Evolutionary conservation across 2,888 invertebrate genomes (phyloP), one percentile per base, ranked within the genome.

Genomic region (Athalia rosae): DNA sequence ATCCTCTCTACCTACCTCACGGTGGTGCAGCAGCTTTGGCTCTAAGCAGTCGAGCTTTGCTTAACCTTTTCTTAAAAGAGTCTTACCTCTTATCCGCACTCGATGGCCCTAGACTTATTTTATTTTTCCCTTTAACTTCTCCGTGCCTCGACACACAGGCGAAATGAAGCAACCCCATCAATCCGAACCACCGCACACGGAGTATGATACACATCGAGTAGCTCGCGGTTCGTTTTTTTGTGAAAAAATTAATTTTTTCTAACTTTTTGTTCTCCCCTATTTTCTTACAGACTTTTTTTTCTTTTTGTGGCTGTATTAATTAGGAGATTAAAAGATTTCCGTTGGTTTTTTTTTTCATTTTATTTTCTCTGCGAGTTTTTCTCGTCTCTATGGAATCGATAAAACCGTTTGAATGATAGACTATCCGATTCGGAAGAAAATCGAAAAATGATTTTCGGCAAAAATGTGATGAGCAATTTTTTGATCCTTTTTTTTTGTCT

Each of bases 21-120:
- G 28, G 28, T 28, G 28, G 28, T 28, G 28, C 28, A 28, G 28
- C 28, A 28, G 28, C 28, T 45, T 8, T 45, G 6, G 63, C 43
- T 45, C 11, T n/a, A 11, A 63, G 74, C 59, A 64, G 66, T 47
- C 82, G 78, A 84, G 82, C 86, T 86, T 87, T 87, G 87, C 87
- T 87, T 87, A 87, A 87, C 87, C 87, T 87, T 87, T 87, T 87
- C 87, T 86, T 84, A 84, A 87, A 85, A 84, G 83, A 86, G 84
- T 85, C 87, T 87, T 85, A 84, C 82, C 85, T 50, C 83, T 83
- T 83, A 83, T 82, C 85, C 82, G 80, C 79, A 59, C 73, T 84
- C 86, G 85, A 86, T 86, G 86, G 84, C 80, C 81, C 86, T 86
- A 82, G 83, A 71, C 71, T 71, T 9, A 58, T 58, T 45, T 28